Evolutionary conservation across 2,797 vertebrate genomes (phyloP), one percentile per base, ranked within the genome.

Genomic region (Sitta carolinensis): DNA sequence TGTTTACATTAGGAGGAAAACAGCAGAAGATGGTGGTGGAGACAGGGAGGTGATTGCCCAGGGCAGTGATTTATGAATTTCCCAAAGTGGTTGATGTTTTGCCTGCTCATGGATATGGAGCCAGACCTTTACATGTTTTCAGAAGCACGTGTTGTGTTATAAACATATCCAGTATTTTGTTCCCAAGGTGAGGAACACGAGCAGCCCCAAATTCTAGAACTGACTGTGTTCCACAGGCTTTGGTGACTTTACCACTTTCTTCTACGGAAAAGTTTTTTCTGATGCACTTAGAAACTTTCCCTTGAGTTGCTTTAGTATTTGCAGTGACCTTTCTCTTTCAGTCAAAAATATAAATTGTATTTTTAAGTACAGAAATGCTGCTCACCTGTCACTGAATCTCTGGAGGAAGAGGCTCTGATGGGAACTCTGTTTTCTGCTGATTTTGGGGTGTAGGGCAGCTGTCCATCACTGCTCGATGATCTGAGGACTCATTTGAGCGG

Each of bases 71-170:
- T 30, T 73, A 54, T 30, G 43, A 62, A 74, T 66, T 90, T 79
- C 57, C 43, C 32, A 5, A 73, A 85, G 38, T 47, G 20, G 11
- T 6, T 72, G 57, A 40, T 38, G 30, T 62, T 92, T 87, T 83
- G 11, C 17, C 68, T 50, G 27, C 9, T 55, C 0, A 0, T 57
- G 51, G 45, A 26, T 67, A 18, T 6, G 6, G 42, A 76, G 42
- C 9, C 40, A 79, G 45, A 50, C 23, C 21, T 79, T 47, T 12
- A 7, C 8, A 13, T 1, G 0, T 62, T 81, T 69, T 67, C 30
- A 70, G 50, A 68, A 68, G 43, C 26, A 15, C 0, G 0, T 48
- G 13, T 25, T 34, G 11, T n/a, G 8, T 42, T 70, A 25, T 11
- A 55, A 85, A 57, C 15, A 7, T 5, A 48, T 3, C 8, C 13